Evolutionary conservation across 92 coral and sea anemone genomes (phyloP).

Genomic region (Micromussa lordhowensis): DNA sequence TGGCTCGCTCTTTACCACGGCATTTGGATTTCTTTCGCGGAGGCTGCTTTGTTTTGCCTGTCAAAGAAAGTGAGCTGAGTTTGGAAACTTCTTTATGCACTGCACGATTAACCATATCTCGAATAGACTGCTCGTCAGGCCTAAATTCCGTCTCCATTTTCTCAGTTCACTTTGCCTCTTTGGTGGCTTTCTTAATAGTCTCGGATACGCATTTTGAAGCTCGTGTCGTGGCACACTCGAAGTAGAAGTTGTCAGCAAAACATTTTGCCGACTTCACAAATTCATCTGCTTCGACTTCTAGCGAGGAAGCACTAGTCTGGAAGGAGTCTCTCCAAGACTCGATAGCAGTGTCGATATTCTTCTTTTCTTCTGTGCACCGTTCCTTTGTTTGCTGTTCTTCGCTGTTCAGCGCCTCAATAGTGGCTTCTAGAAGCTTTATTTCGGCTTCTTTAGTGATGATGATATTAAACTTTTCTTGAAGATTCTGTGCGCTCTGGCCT

Average conservation of each 20-base stretch:
- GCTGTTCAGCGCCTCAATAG: neutral
- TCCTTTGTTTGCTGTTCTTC: conserved; percentile 12
- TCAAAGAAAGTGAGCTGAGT: no score
- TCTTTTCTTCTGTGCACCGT: neutral
- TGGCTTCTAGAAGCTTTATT: neutral
- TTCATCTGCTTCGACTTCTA: no score
- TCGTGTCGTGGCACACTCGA: no score
- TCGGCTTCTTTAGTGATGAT: neutral
- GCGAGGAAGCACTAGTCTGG: neutral
- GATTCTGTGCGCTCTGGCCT: neutral
- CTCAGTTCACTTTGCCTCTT: no score
- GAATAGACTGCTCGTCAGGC: no score
- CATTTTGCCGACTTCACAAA: no score
- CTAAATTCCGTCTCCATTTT: no score
- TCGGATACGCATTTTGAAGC: no score
- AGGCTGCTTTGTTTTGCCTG: neutral
- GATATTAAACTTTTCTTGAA: neutral
- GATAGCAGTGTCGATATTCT: neutral
- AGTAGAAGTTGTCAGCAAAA: no score
- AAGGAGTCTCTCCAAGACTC: neutral
- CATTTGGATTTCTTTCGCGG: neutral
- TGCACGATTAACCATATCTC: no score
- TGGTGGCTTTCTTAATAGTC: no score
- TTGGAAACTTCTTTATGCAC: neutral
- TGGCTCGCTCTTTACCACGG: neutral